Conservation (phyloP, 2,888 invertebrate species). For the Scaptomyza polygonia region DNA sequence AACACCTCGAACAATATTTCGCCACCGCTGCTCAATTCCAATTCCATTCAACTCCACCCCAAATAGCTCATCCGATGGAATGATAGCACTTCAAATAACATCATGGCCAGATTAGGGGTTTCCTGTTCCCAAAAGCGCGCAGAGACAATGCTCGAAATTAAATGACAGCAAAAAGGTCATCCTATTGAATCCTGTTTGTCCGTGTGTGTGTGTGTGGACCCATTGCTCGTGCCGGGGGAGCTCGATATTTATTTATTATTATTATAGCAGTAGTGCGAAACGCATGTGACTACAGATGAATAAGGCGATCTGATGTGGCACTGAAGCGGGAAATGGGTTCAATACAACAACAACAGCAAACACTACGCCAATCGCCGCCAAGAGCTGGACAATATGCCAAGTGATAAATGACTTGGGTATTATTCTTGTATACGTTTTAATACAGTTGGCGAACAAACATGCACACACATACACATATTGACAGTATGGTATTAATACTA, state of each 20-base stretch:
- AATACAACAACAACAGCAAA: constrained; percentile 23
- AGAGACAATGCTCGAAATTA: constrained; percentile 81
- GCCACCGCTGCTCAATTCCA: constrained; percentile 55
- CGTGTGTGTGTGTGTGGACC: constrained; percentile 49
- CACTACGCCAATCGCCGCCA: constrained; percentile 76
- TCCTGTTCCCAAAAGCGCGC: constrained; percentile 79
- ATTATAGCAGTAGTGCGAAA: constrained; percentile 65
- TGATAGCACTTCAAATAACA: constrained; percentile 76
- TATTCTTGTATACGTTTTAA: constrained; percentile 66
- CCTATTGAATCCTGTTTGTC: constrained; percentile 60
- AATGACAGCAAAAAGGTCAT: constrained; percentile 80
- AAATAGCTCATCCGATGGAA: constrained; percentile 55
- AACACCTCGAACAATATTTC: constrained; percentile 54
- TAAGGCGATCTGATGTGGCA: constrained; percentile 51
- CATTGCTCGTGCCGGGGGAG: constrained; percentile 55
- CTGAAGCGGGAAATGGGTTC: constrained; percentile 81
- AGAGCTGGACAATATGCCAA: constrained; percentile 82
- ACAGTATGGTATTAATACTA: constrained; percentile 53
- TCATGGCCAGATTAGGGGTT: constrained; percentile 82
- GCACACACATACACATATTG: constrained; percentile 18
- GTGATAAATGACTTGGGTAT: constrained; percentile 82
- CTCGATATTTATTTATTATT: constrained; percentile 77
- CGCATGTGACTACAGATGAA: constrained; percentile 51
- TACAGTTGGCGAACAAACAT: constrained; percentile 60
- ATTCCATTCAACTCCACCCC: constrained; percentile 49